phyloP scores from a whole-genome alignment of 2,797 vertebrate genomes.

The Nyctibius grandis region DNA sequence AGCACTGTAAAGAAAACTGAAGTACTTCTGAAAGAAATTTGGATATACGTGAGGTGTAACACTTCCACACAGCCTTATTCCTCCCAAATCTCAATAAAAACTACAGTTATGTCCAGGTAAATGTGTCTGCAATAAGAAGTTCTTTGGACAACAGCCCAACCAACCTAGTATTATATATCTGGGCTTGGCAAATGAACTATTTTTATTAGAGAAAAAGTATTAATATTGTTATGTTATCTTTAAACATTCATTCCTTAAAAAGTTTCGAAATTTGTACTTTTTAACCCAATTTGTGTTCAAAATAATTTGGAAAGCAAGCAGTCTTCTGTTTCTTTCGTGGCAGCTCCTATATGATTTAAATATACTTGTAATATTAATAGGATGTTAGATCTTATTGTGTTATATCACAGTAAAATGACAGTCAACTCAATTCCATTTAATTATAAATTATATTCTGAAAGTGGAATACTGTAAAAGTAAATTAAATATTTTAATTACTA shows the following conservation, averaged over 20 bases:
- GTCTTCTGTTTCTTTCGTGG: not conserved
- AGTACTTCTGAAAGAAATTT: not conserved
- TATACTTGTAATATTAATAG: not conserved
- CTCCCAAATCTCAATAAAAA: not conserved
- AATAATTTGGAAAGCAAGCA: not conserved
- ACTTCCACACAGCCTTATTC: rapidly evolving
- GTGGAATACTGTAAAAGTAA: not conserved
- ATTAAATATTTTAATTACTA: not conserved
- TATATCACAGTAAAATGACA: not conserved
- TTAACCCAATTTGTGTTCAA: not conserved
- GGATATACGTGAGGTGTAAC: rapidly evolving
- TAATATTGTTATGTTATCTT: not conserved
- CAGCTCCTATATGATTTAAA: not conserved
- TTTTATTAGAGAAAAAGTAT: not conserved
- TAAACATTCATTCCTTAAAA: not conserved
- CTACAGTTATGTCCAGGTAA: not conserved
- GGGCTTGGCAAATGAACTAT: rapidly evolving
- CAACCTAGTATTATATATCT: not conserved
- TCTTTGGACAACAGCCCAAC: not conserved
- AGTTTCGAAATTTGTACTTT: not conserved
- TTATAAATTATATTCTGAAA: not conserved
- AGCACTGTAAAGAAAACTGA: not conserved
- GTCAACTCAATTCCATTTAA: not conserved
- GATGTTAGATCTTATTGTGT: not conserved
- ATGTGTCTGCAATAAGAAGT: not conserved